phyloP scores from a whole-genome alignment of 2,888 invertebrate genomes.

The Dryococelus australis region DNA sequence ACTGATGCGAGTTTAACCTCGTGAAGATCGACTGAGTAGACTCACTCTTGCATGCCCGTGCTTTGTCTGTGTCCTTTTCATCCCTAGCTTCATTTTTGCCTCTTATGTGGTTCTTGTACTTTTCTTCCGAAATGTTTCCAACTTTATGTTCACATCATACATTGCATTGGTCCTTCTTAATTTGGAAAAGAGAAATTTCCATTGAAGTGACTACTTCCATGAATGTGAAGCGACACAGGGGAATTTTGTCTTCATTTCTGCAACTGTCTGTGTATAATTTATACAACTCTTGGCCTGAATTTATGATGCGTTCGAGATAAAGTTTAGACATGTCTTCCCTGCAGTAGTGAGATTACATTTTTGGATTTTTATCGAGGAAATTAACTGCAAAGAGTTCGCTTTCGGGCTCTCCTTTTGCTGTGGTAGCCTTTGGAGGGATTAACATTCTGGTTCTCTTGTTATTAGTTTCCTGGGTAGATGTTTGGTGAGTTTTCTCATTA shows the following conservation, averaged over 20 bases:
- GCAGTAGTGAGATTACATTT: slow-evolving; percentile 6
- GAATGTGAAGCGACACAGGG: neutral
- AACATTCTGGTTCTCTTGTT: too few relatives aligned
- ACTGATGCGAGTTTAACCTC: neutral
- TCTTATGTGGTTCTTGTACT: neutral
- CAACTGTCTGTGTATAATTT: neutral
- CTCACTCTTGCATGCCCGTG: neutral
- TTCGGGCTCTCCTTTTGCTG: neutral
- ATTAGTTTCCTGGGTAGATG: neutral
- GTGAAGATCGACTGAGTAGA: neutral
- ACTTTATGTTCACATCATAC: neutral
- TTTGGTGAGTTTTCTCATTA: neutral
- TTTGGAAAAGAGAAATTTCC: neutral
- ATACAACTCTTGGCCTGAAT: neutral
- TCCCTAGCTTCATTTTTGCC: neutral
- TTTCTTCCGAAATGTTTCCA: neutral
- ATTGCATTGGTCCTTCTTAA: neutral
- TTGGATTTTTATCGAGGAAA: neutral
- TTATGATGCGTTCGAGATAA: neutral
- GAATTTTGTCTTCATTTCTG: neutral
- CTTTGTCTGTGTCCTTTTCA: neutral
- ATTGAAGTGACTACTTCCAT: neutral
- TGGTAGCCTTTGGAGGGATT: neutral
- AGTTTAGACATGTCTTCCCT: neutral
- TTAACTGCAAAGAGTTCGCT: neutral